These are phyloP conservation scores for Parazoanthus atlanticus DNA, from an alignment of 92 coral and sea anemone species.

Conservation along the genomic window DNA sequence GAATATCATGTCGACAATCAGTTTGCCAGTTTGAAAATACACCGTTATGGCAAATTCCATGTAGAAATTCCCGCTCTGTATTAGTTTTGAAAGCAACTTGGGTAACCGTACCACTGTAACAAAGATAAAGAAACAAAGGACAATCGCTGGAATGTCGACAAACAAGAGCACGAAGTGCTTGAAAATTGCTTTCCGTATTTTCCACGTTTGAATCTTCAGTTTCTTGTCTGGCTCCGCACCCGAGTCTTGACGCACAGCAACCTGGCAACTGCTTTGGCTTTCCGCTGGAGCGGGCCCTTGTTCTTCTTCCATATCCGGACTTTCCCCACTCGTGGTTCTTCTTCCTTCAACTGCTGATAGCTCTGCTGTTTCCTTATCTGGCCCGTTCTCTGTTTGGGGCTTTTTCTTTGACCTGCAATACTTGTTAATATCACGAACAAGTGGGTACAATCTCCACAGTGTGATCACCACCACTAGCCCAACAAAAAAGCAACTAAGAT, in stretches of 20 bases:
- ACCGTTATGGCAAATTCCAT: conserved; percentile 90
- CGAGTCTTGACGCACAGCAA: neutral
- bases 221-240: neutral
- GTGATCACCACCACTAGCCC: conserved; percentile 68
- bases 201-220: conserved; percentile 69
- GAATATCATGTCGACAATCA: conserved; percentile 82
- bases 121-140: conserved; percentile 64
- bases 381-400: neutral
- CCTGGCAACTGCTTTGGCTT: neutral
- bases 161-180: conserved; percentile 82
- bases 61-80: conserved; percentile 88
- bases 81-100: conserved; percentile 77
- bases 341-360: neutral
- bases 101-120: conserved; percentile 87
- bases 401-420: conserved; percentile 63
- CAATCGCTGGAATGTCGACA: conserved; percentile 90
- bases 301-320: neutral
- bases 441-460: conserved; percentile 91
- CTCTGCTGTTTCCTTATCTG: conserved; percentile 22
- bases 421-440: conserved; percentile 75
- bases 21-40: conserved; percentile 66
- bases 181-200: conserved; percentile 83
- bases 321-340: neutral
- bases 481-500: conserved; percentile 75
- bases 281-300: conserved; percentile 4